Evolutionary conservation across 92 coral and sea anemone genomes (phyloP).

Genomic region (Hydrozoanthus gracilis): DNA sequence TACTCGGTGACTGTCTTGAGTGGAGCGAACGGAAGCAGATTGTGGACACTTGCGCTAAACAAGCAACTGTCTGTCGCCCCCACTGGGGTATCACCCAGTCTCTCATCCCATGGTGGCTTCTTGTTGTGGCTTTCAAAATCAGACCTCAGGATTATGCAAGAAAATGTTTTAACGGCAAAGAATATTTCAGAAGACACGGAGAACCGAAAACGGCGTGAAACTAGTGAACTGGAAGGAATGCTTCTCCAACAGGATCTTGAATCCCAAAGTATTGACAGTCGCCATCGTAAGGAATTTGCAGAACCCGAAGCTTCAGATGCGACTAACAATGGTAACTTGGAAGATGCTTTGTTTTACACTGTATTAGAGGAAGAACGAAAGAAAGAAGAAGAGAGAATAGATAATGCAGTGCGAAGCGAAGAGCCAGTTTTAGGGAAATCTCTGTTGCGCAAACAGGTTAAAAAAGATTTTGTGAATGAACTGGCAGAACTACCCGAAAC

Average conservation of each 20-base stretch:
- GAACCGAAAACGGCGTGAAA: conserved; percentile 31
- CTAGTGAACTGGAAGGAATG: not conserved
- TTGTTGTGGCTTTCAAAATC: conserved; percentile 82
- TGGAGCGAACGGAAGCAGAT: conserved; percentile 67
- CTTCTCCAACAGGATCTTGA: not conserved
- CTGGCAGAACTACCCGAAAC: conserved; percentile 1
- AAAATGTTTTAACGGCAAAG: conserved; percentile 1
- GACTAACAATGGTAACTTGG: not conserved
- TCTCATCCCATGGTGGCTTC: conserved; percentile 56
- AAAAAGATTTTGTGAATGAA: conserved; percentile 14
- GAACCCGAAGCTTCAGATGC: not conserved
- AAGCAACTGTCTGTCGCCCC: conserved; percentile 69
- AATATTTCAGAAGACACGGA: not conserved
- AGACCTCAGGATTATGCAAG: conserved; percentile 47
- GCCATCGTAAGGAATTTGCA: not conserved
- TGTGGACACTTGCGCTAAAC: conserved; percentile 63
- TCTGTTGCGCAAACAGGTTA: not conserved
- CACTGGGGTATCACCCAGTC: conserved; percentile 52
- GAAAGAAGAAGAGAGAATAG: not conserved
- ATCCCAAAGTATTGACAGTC: not conserved
- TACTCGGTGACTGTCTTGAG: conserved; percentile 63
- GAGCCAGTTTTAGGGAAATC: not conserved
- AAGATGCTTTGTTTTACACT: not conserved
- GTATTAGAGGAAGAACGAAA: conserved; percentile 1
- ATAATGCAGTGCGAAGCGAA: not conserved